Evolutionary conservation across 2,797 vertebrate species (phyloP).

Genomic region (Sebastes hopkinsi): DNA sequence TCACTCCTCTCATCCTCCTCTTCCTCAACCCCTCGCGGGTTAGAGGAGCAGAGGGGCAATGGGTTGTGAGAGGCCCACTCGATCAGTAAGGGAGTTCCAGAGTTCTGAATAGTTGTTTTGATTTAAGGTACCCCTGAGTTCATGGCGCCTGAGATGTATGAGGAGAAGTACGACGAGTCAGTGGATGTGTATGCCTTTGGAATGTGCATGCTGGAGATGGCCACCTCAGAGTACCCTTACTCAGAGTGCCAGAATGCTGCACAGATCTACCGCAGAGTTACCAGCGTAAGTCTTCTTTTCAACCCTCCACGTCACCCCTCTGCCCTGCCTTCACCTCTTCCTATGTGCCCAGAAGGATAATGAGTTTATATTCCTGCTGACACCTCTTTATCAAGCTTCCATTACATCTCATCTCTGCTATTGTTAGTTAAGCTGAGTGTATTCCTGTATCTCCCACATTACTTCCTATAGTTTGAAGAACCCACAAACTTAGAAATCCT

Average conservation of each 20-base stretch:
- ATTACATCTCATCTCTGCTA: conserved; percentile 7
- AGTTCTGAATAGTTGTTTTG: conserved; percentile 99
- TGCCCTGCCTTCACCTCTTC: conserved; percentile 60
- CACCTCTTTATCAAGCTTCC: conserved; percentile 14
- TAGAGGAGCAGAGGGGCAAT: conserved; percentile 82
- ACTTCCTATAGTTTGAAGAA: neutral
- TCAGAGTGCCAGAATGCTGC: conserved; percentile 99
- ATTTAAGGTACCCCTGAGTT: conserved; percentile 99
- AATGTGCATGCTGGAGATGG: conserved; percentile 99
- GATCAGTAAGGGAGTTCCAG: conserved; percentile 88
- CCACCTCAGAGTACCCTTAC: conserved; percentile 99
- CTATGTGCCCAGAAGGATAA: conserved; percentile 65
- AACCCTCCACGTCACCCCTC: conserved; percentile 58
- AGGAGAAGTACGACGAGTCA: conserved; percentile 99
- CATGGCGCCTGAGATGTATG: conserved; percentile 99
- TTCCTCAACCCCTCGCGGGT: conserved; percentile 84
- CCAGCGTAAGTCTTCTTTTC: conserved; percentile 92
- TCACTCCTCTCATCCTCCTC: conserved; percentile 76
- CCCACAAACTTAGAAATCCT: neutral
- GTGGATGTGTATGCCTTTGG: conserved; percentile 99
- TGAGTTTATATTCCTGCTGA: conserved; percentile 31
- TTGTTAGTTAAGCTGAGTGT: conserved; percentile 27
- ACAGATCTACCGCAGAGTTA: conserved; percentile 99
- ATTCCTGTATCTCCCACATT: neutral
- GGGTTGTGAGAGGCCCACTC: conserved; percentile 79